Percentiles rank a stretch among this genome's conserved stretches.
These are phyloP conservation scores for Actinernus sp. DNA, from an alignment of 92 coral and sea anemone species.

Conservation along the genomic window DNA sequence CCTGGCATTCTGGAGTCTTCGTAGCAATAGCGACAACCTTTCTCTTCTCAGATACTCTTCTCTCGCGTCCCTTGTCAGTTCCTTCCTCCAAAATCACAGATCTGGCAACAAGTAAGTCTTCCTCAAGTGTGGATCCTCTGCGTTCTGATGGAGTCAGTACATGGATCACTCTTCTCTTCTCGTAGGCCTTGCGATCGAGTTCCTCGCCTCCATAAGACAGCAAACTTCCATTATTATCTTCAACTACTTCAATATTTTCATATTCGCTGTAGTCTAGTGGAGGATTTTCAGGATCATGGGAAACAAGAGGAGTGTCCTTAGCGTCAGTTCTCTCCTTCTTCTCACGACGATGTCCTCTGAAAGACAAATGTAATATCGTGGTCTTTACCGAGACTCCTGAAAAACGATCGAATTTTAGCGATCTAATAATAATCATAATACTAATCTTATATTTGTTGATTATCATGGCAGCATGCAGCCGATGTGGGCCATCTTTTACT, in stretches of 20 bases:
- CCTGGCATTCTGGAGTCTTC: constrained; percentile 16
- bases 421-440: too few relatives aligned
- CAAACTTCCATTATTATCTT: not conserved
- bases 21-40: constrained; percentile 25
- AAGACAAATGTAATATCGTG: too few relatives aligned
- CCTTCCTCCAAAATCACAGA: constrained; percentile 48
- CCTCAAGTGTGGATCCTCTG: not conserved
- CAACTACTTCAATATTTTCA: not conserved
- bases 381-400: too few relatives aligned
- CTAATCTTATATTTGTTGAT: too few relatives aligned
- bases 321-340: constrained; percentile 15
- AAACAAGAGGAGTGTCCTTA: not conserved
- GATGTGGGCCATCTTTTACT: too few relatives aligned
- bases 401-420: too few relatives aligned
- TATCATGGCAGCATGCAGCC: too few relatives aligned
- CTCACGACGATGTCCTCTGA: constrained; percentile 12
- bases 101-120: constrained; percentile 14
- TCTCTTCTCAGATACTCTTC: constrained; percentile 42
- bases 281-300: not conserved
- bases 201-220: constrained; percentile 14
- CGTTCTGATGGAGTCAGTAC: constrained; percentile 24
- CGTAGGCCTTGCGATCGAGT: constrained; percentile 31
- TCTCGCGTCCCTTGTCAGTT: constrained; percentile 24
- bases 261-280: not conserved
- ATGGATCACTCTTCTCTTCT: constrained; percentile 21